Evolutionary conservation across 2,113 vertebrate species (phyloP).

Genomic region (Ptychochromis oligacanthus): DNA sequence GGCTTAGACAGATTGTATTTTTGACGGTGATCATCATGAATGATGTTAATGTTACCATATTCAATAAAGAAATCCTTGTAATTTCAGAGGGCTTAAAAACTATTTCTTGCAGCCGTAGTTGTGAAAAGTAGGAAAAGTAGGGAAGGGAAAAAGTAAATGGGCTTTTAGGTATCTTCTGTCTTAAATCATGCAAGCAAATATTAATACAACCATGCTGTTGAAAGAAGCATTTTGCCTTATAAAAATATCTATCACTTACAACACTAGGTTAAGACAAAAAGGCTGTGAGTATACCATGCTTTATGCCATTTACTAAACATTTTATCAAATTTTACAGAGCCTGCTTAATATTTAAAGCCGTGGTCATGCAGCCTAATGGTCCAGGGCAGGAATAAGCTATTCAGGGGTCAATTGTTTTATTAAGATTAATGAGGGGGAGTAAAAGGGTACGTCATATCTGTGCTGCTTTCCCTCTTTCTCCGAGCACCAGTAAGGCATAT

Average conservation of each 20-base stretch:
- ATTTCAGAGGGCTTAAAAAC: not conserved
- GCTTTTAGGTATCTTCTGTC: slow-evolving; percentile 56
- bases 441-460: slow-evolving; percentile 78
- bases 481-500: slow-evolving; percentile 69
- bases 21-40: not conserved
- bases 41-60: not conserved
- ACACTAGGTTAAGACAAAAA: slow-evolving; percentile 43
- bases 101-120: not conserved
- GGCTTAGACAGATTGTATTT: not conserved
- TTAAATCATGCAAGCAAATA: slow-evolving; percentile 72
- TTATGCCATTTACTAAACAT: slow-evolving; percentile 77
- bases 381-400: slow-evolving; percentile 77
- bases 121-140: slow-evolving; percentile 43
- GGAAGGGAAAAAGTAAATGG: slow-evolving; percentile 34
- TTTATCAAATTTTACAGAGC: slow-evolving; percentile 80
- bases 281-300: slow-evolving; percentile 44
- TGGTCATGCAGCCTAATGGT: slow-evolving; percentile 76
- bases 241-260: slow-evolving; percentile 79
- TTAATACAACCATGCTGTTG: slow-evolving; percentile 64
- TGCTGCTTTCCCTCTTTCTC: slow-evolving; percentile 62
- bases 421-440: slow-evolving; percentile 80
- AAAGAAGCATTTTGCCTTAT: slow-evolving; percentile 71
- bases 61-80: not conserved
- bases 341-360: slow-evolving; percentile 82
- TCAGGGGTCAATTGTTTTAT: slow-evolving; percentile 82